Base-by-base conservation (phyloP, 2,888 invertebrate genomes). In the Parnassius mnemosyne region DNA sequence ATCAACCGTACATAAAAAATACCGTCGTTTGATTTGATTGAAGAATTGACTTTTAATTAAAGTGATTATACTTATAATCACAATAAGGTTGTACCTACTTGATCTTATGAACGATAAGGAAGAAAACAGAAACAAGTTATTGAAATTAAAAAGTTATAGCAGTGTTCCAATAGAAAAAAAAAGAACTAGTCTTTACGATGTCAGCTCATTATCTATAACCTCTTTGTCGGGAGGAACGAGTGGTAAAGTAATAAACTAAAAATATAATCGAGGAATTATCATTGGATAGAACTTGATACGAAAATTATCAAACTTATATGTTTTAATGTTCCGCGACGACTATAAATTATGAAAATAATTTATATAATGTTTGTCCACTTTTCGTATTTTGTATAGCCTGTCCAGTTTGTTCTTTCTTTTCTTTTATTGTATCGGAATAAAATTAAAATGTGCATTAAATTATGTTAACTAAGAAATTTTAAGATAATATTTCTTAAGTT, bases 231-330 rank as follows among this genome's bases (percentile, higher is more conserved):
- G 34, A n/a, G 12, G 42, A 47, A 42, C 34, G 12, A n/a, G 53
- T 60, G n/a, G 53, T 60, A 53, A 60, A 20, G 16, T 60, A 47
- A 60, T 60, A 60, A 60, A 60, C 10, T 53, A 53, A 53, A 53
- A 42, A 53, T 47, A 60, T 53, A 60, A 60, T 42, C 16, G 53
- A 16, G 25, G 41, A 46, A 59, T 47, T 47, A 59, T 59, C 41
- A 53, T 47, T n/a, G 47, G 46, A 53, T 59, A 49, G 13, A 50
- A 41, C 16, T 57, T 49, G 20, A 25, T 57, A 52, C 51, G 52
- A 52, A 25, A 52, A 52, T 52, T 25, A 34, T 34, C 34, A 34
- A 34, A 34, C 34, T 7, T 7, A 7, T 3, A 25, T 34, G 7
- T 34, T 34, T 3, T 1, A 34, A 34, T 34, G 34, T 34, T 34